phyloP scores from a whole-genome alignment of 2,888 invertebrate genomes.

The Opisthograptis luteolata region DNA sequence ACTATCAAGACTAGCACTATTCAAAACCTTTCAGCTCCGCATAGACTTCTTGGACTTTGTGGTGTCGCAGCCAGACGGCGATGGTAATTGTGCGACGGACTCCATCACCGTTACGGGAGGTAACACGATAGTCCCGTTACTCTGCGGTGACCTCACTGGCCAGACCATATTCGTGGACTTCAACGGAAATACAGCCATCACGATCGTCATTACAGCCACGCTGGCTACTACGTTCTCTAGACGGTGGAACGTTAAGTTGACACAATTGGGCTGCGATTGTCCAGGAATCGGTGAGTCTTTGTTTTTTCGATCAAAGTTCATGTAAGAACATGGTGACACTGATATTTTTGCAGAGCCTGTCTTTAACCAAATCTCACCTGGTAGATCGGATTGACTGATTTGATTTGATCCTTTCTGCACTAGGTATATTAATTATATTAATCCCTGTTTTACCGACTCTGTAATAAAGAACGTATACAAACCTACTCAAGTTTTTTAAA shows the following conservation, averaged over 20 bases:
- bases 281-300: constrained; percentile 84
- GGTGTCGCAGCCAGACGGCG: constrained; percentile 89
- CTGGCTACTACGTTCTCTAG: constrained; percentile 84
- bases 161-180: constrained; percentile 92
- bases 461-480: too few relatives aligned
- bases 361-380: too few relatives aligned
- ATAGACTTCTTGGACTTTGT: constrained; percentile 90
- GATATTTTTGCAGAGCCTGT: too few relatives aligned
- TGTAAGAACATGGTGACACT: background rate
- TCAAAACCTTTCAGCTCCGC: constrained; percentile 84
- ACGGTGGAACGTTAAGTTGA: constrained; percentile 90
- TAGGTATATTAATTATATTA: too few relatives aligned
- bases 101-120: constrained; percentile 88
- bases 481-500: too few relatives aligned
- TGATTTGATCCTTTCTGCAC: too few relatives aligned
- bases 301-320: background rate
- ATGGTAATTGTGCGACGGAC: constrained; percentile 89
- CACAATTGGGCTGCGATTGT: constrained; percentile 90
- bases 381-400: too few relatives aligned
- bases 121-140: constrained; percentile 86
- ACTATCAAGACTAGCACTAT: too few relatives aligned
- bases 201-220: constrained; percentile 87
- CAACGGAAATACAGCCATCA: constrained; percentile 87
- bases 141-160: constrained; percentile 93
- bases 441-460: too few relatives aligned